A percentile compares a stretch with the other conserved stretches of the same genome.
Conservation (phyloP, 2,113 vertebrate species). For the Recurvirostra avosetta region DNA sequence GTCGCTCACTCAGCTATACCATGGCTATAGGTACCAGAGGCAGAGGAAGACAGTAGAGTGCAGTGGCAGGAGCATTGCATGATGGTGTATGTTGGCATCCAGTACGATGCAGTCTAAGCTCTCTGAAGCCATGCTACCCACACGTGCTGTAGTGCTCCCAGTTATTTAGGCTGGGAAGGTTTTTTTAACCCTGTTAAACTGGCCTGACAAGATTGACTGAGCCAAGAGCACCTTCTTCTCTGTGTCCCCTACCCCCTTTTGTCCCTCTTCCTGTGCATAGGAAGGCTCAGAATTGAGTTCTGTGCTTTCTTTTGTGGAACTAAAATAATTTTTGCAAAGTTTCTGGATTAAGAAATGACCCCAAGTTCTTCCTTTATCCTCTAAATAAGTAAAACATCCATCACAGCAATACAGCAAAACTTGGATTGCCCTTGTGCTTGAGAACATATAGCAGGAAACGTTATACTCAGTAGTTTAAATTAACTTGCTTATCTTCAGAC, state of each 20-base stretch:
- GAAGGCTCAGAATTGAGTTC: neutral
- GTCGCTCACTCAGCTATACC: neutral
- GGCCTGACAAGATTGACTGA: neutral
- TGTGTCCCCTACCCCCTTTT: neutral
- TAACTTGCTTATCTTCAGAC: conserved; percentile 16
- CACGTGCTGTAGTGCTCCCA: neutral
- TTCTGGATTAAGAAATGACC: neutral
- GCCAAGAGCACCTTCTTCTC: neutral
- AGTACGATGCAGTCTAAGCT: neutral
- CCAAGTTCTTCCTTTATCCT: neutral
- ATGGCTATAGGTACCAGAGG: neutral
- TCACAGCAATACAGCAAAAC: neutral
- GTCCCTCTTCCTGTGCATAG: neutral
- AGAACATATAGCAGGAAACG: neutral
- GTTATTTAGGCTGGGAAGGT: neutral
- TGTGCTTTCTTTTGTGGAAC: neutral
- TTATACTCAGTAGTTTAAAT: neutral
- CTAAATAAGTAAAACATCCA: neutral
- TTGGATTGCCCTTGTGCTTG: neutral
- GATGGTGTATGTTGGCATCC: neutral
- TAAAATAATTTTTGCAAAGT: neutral
- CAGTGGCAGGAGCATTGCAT: neutral
- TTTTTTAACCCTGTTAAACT: neutral
- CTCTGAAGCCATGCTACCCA: neutral
- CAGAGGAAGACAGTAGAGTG: neutral